Conservation (phyloP, 2,797 vertebrate genomes). For the Rhabdomys pumilio region DNA sequence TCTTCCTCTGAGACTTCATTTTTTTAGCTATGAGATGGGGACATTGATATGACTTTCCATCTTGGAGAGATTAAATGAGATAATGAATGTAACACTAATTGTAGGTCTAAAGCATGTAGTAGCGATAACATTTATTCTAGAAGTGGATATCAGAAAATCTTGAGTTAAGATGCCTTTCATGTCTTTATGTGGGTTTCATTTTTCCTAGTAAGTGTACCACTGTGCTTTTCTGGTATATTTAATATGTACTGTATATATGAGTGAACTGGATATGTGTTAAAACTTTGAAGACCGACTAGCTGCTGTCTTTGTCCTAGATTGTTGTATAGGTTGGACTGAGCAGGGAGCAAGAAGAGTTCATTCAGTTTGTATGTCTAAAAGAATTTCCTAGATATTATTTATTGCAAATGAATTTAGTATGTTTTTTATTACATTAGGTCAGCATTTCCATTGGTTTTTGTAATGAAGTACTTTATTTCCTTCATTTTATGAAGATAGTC, state of each 20-base stretch:
- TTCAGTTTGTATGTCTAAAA: not conserved
- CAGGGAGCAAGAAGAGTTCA: constrained; percentile 40
- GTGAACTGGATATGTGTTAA: constrained; percentile 49
- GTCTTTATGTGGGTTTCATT: constrained; percentile 43
- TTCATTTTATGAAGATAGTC: constrained; percentile 65
- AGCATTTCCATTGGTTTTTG: constrained; percentile 41
- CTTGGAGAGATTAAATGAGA: constrained; percentile 47
- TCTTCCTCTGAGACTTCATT: constrained; percentile 22
- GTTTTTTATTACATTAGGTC: constrained; percentile 60
- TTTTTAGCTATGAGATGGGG: constrained; percentile 57
- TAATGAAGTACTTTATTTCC: not conserved
- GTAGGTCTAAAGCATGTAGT: not conserved
- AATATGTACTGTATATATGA: constrained; percentile 39
- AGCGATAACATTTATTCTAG: constrained; percentile 19
- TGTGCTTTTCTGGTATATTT: constrained; percentile 3
- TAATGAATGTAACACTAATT: not conserved
- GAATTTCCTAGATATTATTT: constrained; percentile 40
- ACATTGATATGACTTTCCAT: constrained; percentile 3
- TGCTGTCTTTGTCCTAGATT: constrained; percentile 26
- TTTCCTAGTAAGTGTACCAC: constrained; percentile 39
- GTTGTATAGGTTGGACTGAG: constrained; percentile 5
- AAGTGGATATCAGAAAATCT: not conserved
- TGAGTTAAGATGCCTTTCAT: constrained; percentile 45
- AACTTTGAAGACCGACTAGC: constrained; percentile 33
- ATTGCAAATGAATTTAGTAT: constrained; percentile 28